These are phyloP conservation scores for Trichomalopsis sarcophagae DNA, from an alignment of 1,140 invertebrate genomes.

Conservation along the genomic window DNA sequence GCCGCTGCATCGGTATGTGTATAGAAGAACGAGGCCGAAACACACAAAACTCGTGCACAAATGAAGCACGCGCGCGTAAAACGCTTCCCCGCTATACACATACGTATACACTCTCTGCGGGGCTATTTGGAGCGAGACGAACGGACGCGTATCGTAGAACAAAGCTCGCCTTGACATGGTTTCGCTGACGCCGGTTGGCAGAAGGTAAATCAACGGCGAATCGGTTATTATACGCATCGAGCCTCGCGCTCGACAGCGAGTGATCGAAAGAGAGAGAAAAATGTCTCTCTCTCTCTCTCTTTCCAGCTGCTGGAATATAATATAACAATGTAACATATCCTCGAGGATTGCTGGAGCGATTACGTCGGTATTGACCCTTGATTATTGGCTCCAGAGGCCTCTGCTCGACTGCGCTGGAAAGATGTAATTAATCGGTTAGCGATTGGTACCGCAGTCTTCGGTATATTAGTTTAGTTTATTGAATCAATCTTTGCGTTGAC, in stretches of 20 bases:
- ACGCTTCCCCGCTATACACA: not conserved
- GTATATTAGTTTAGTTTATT: no score
- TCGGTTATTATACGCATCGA: slow-evolving; percentile 24
- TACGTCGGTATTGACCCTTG: no score
- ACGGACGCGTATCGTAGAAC: slow-evolving; percentile 43
- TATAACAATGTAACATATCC: no score
- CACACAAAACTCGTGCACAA: not conserved
- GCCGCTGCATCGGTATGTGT: no score
- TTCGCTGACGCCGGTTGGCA: not conserved
- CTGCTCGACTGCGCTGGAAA: no score
- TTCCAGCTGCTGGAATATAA: no score
- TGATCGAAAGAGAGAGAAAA: not conserved
- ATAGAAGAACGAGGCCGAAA: slow-evolving; percentile 17
- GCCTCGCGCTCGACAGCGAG: not conserved
- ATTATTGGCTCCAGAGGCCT: no score
- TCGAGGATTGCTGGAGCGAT: no score
- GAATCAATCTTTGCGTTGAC: no score
- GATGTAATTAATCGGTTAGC: no score
- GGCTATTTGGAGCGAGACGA: slow-evolving; percentile 53
- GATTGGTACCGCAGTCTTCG: no score
- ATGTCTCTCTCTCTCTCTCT: not conserved
- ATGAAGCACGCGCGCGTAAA: slow-evolving; percentile 27
- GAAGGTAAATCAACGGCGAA: slow-evolving; percentile 36
- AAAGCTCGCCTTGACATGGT: slow-evolving; percentile 48
- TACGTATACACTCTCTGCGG: not conserved